Evolutionary conservation across 2,888 invertebrate species (phyloP).

Genomic region (Caenorhabditis virilis): DNA sequence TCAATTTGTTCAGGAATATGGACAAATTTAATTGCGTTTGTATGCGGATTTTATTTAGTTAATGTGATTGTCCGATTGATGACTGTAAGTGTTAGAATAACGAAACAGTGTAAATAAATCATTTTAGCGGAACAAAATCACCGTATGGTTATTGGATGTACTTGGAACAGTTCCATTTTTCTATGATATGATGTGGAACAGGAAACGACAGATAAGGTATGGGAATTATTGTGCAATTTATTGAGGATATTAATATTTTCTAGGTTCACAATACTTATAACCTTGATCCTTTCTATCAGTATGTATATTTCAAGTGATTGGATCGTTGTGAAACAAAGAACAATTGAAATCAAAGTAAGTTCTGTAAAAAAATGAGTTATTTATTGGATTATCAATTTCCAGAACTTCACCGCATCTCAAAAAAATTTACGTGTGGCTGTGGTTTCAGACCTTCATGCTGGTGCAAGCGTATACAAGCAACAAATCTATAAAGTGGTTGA

Average conservation of each 20-base stretch:
- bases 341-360: slow-evolving; percentile 18
- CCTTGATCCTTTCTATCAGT: slow-evolving; percentile 29
- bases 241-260: too few relatives aligned
- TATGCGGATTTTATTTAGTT: slow-evolving; percentile 48
- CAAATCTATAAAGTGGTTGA: slow-evolving; percentile 44
- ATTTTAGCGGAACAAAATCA: slow-evolving; percentile 25
- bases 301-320: slow-evolving; percentile 46
- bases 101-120: too few relatives aligned
- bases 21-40: slow-evolving; percentile 53
- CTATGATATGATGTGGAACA: slow-evolving; percentile 34
- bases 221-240: too few relatives aligned
- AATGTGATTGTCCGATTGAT: slow-evolving; percentile 27
- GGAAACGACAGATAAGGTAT: slow-evolving; percentile 43
- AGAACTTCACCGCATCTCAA: slow-evolving; percentile 31
- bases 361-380: neutral
- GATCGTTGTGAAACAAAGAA: slow-evolving; percentile 44
- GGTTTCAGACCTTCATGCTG: slow-evolving; percentile 57
- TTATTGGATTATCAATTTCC: too few relatives aligned
- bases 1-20: slow-evolving; percentile 48
- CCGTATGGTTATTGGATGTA: slow-evolving; percentile 19
- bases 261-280: slow-evolving; percentile 35
- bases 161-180: slow-evolving; percentile 30
- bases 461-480: slow-evolving; percentile 51
- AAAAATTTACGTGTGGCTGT: slow-evolving; percentile 34
- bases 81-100: slow-evolving; percentile 18